These are phyloP conservation scores for Loris lydekkerianus DNA, from an alignment of 2,797 vertebrate species.

Conservation along the genomic window DNA sequence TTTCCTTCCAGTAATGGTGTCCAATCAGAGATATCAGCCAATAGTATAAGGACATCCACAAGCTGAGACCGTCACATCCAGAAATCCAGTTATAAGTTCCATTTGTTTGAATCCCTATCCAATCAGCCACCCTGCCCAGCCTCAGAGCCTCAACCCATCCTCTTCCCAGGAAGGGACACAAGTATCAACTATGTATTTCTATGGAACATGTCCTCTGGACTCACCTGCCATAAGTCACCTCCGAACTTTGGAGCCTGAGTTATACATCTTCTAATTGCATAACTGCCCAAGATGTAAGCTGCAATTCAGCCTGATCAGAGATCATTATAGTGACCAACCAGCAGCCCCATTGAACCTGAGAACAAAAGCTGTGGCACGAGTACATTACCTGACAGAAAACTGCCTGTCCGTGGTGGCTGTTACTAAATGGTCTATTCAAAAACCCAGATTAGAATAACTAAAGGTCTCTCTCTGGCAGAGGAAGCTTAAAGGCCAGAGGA, in stretches of 20 bases:
- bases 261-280: no score
- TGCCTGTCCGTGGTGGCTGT: no score
- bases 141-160: neutral
- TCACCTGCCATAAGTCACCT: accelerated
- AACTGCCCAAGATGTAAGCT: neutral
- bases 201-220: neutral
- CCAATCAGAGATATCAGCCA: neutral
- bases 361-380: neutral
- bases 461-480: neutral
- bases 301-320: neutral
- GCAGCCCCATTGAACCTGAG: neutral
- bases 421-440: neutral
- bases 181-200: neutral
- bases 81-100: neutral
- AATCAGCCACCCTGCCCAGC: neutral
- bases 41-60: neutral
- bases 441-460: neutral
- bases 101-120: neutral
- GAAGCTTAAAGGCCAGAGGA: neutral
- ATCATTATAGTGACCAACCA: neutral
- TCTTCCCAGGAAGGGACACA: neutral
- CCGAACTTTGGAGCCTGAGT: neutral
- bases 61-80: neutral
- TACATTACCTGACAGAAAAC: neutral
- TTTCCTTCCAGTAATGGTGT: neutral